phyloP scores from a whole-genome alignment of 2,888 invertebrate species.

The Seira ritae region DNA sequence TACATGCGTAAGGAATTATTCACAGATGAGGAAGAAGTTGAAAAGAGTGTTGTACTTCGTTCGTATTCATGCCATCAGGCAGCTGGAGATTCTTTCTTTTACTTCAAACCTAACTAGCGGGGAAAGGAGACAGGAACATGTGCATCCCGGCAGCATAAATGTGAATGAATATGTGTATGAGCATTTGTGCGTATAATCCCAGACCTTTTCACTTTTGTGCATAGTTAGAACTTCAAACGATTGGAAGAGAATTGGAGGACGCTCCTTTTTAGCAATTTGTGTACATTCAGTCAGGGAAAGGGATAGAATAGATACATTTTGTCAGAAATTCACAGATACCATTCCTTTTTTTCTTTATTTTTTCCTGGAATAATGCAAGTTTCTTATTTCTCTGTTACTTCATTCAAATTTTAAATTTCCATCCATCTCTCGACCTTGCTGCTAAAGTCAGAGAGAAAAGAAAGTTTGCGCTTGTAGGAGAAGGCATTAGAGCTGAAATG shows the following conservation, averaged over 20 bases:
- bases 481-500: background rate
- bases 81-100: slow-evolving; percentile 29
- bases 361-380: background rate
- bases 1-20: background rate
- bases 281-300: too few species aligned
- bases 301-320: too few species aligned
- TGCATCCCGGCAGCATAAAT: background rate
- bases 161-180: too few species aligned
- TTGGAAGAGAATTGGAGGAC: background rate
- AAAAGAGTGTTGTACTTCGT: slow-evolving; percentile 6
- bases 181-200: background rate
- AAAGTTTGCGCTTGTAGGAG: slow-evolving; percentile 32
- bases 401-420: slow-evolving; percentile 59
- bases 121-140: slow-evolving; percentile 16
- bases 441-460: background rate
- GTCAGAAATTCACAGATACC: too few species aligned
- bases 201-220: background rate
- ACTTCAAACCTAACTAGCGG: background rate
- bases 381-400: background rate
- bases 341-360: background rate
- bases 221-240: background rate
- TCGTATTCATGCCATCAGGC: slow-evolving; percentile 49
- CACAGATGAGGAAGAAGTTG: background rate
- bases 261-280: background rate
- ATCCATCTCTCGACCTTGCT: slow-evolving; percentile 39